Conservation (phyloP, 2,113 vertebrate species). For the Syngnathoides biaculeatus region DNA sequence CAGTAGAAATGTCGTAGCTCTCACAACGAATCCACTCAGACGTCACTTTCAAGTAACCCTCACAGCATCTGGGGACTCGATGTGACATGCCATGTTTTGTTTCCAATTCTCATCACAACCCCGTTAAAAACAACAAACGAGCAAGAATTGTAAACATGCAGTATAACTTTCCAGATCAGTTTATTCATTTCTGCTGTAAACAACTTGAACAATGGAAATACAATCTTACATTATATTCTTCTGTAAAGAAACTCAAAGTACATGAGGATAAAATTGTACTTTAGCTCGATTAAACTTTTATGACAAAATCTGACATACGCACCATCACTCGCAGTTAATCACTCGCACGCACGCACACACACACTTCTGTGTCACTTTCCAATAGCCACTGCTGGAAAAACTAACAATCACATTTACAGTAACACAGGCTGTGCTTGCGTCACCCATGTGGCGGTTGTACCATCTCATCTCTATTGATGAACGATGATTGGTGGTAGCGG, state of each 20-base stretch:
- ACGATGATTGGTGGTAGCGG: conserved; percentile 85
- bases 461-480: conserved; percentile 72
- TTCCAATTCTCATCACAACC: background rate
- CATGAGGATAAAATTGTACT: background rate
- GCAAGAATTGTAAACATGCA: background rate
- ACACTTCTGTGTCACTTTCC: no score
- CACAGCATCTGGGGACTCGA: background rate
- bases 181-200: background rate
- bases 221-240: background rate
- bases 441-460: conserved; percentile 72
- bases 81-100: background rate
- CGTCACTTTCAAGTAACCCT: background rate
- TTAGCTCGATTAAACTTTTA: background rate
- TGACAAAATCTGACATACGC: background rate
- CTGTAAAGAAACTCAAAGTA: background rate
- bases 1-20: no score
- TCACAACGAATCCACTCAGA: background rate
- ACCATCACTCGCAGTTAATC: no score
- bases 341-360: no score
- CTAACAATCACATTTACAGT: background rate
- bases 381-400: background rate
- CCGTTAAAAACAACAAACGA: background rate
- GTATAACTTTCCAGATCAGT: background rate
- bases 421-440: background rate
- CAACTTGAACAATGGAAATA: background rate